These are phyloP conservation scores for Himalopsyche anomala DNA, from an alignment of 2,888 invertebrate species.

Conservation along the genomic window DNA sequence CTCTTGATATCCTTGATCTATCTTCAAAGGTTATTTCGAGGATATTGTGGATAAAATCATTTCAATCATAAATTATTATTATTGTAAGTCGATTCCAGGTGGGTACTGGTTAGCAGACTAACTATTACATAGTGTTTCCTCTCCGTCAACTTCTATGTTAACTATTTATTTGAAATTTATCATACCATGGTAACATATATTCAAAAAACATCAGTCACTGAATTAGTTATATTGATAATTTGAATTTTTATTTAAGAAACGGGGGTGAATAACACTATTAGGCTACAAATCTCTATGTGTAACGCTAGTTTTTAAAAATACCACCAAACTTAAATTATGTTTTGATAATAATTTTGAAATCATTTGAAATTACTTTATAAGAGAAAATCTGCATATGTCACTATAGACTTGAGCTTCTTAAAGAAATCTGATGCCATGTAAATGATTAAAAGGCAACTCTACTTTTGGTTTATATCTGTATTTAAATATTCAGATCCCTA, in stretches of 20 bases:
- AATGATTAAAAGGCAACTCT: neutral
- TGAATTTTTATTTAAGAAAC: neutral
- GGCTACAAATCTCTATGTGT: neutral
- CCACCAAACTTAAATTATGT: neutral
- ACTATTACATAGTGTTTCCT: too few species aligned
- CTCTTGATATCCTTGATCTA: too few species aligned
- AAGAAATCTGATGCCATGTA: neutral
- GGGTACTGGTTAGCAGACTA: too few species aligned
- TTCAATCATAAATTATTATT: too few species aligned
- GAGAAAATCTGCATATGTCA: neutral
- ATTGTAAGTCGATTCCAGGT: too few species aligned
- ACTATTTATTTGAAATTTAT: too few species aligned
- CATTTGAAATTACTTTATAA: neutral
- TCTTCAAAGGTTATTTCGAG: too few species aligned
- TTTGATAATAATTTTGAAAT: constrained; percentile 2
- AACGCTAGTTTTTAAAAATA: neutral
- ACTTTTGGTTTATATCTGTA: neutral
- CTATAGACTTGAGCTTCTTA: neutral
- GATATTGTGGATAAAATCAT: too few species aligned
- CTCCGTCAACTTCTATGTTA: too few species aligned
- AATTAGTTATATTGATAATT: constrained; percentile 13
- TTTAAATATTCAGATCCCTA: too few species aligned
- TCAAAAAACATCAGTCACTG: constrained; percentile 1
- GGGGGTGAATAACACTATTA: neutral
- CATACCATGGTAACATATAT: too few species aligned